phyloP scores from a whole-genome alignment of 2,888 invertebrate species.

The Dione juno region DNA sequence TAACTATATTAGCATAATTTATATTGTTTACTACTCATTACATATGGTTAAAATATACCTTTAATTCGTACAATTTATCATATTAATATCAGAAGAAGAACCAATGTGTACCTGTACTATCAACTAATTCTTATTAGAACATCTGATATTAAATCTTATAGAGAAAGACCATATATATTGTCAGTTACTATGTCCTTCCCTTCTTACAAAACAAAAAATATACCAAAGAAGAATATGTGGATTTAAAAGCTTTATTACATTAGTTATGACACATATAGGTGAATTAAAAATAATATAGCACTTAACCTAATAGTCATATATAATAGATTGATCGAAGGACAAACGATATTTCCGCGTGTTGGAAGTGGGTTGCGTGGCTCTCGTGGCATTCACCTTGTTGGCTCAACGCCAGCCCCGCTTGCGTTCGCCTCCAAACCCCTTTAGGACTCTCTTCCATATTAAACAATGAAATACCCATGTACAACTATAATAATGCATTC shows the following conservation, averaged over 20 bases:
- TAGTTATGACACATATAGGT: background rate
- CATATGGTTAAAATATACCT: background rate
- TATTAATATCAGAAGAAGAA: background rate
- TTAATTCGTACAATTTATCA: background rate
- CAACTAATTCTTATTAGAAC: conserved; percentile 4
- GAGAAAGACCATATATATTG: background rate
- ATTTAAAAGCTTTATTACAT: no score
- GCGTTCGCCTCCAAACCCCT: conserved; percentile 47
- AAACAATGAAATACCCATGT: conserved; percentile 8
- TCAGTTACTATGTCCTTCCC: background rate
- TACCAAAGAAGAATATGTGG: background rate
- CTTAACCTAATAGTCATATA: conserved; percentile 9
- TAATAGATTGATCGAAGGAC: conserved; percentile 28
- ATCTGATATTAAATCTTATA: background rate
- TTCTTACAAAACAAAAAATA: background rate
- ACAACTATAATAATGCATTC: background rate
- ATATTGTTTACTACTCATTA: conserved; percentile 1
- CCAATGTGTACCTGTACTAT: background rate
- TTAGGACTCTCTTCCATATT: conserved; percentile 41
- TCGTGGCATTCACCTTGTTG: conserved; percentile 84
- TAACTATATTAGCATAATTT: conserved; percentile 39
- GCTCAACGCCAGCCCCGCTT: conserved; percentile 63
- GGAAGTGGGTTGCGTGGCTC: conserved; percentile 74
- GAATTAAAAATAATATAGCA: background rate
- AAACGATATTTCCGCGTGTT: conserved; percentile 60